Evolutionary conservation across 2,888 invertebrate genomes (phyloP), one percentile per base, ranked within the genome.

Genomic region (Drosophila paranaensis): DNA sequence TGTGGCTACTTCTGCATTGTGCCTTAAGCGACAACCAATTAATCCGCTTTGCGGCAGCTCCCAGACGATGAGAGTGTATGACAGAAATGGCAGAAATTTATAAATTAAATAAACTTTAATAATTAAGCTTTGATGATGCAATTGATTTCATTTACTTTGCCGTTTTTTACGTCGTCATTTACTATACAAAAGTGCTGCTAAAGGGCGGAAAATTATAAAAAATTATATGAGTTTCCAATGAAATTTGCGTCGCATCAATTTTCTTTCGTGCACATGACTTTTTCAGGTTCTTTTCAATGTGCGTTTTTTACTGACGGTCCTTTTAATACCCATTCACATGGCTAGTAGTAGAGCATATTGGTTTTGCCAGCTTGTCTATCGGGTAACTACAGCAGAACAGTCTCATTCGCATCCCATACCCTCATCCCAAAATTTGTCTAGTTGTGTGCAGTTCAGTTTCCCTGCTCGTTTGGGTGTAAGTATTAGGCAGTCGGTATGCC

Each of bases 1-100:
- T 71, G 45, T 71, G 48, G 65, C 42, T 39, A 35, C n/a, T 13
- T 25, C 35, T 27, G 13, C 27, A 30, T 6, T 48, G 27, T 4
- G 40, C n/a, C 10, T 20, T 40, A 11, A 10, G 14, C 11, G 16
- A 25, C 51, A 40, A n/a, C n/a, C 48, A 54, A 20, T 64, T 63
- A 61, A 61, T 16, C 51, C 45, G 33, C 65, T 37, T 43, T 55
- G 27, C 10, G 6, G 14, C 25, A 8, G 51, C 25, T 4, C 16
- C 16, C 16, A 16, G 5, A 4, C 2, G 20, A 20, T 20, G 45
- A 25, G 45, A 13, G 14, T 25, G 27, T 16, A 10, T 42, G 13
- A 14, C 27, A 25, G 8, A 14, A 51, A 14, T 14, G 11, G 6
- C 8, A 6, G 20, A 35, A 35, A 20, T 51, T 13, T 13, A 25